Evolutionary conservation across 2,888 invertebrate genomes (phyloP).

Genomic region (Dolomedes plantarius): DNA sequence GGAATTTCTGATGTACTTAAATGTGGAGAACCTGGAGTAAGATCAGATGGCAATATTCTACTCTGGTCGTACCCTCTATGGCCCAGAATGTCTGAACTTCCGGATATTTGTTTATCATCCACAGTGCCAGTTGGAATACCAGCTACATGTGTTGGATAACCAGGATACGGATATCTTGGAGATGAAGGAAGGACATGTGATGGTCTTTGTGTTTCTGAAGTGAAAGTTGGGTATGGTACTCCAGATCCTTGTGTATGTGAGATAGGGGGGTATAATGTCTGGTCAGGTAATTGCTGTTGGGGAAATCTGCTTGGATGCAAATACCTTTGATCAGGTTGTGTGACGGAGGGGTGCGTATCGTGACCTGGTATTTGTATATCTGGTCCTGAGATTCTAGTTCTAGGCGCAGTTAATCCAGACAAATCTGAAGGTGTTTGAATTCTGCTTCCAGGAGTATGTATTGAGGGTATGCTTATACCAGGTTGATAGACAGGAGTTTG

Average conservation of each 20-base stretch:
- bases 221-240: background rate
- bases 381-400: no score
- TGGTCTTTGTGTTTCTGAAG: background rate
- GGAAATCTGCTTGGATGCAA: background rate
- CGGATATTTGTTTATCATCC: background rate
- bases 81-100: background rate
- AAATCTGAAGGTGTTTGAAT: no score
- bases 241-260: background rate
- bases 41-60: background rate
- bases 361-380: no score
- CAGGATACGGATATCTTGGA: conserved; percentile 17
- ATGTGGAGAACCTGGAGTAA: no score
- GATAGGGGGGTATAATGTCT: no score
- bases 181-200: background rate
- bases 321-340: background rate
- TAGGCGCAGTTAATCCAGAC: no score
- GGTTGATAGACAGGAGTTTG: no score
- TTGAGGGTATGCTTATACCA: no score
- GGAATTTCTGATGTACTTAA: background rate
- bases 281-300: background rate
- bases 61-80: background rate
- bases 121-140: background rate
- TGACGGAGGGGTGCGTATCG: background rate
- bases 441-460: no score
- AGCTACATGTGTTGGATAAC: background rate